These are phyloP conservation scores for human DNA, from an alignment of 2,113 vertebrate genomes.

Conservation along the genomic window GRCh38 chr22:34804501-34805000, in stretches of 20 bases:
- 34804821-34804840: not conserved
- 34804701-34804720: not conserved
- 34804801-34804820: not conserved
- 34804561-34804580: not conserved
- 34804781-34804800: not conserved
- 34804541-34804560: constrained; percentile 37
- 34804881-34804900: not conserved
- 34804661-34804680: not conserved
- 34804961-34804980: not conserved
- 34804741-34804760: not conserved
- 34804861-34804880: not conserved
- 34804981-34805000: constrained; percentile 39
- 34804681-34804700: not conserved
- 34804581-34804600: not conserved
- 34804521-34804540: constrained; percentile 44
- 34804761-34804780: not conserved
- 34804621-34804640: constrained; percentile 1
- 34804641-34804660: not conserved
- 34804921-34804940: not conserved
- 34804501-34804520: not conserved
- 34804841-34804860: rapidly evolving
- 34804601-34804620: constrained; percentile 35
- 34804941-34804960: not conserved
- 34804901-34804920: not conserved
- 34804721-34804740: not conserved